Base-by-base conservation (phyloP, 2,888 invertebrate genomes). In the Tyria jacobaeae region DNA sequence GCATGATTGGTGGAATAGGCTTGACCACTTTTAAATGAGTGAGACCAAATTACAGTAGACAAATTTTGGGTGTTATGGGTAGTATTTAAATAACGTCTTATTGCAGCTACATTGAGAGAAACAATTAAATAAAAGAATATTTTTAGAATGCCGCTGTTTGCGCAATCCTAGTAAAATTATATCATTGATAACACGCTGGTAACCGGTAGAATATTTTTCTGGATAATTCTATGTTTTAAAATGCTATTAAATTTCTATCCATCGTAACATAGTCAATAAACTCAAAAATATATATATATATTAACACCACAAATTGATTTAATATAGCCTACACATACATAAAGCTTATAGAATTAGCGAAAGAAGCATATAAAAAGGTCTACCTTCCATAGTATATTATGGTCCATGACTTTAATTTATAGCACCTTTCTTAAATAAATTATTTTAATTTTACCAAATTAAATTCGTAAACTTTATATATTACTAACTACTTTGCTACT, bases 351-450 rank as follows among this genome's bases (percentile, higher is more conserved):
- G 57, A 31, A 24, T 1, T 5, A 35, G 14, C 35, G 3, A 34
- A 10, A 17, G 37, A 49, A 52, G 44, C 17, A 21, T 37, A 14
- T 25, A n/a, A 35, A 35, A 25, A 49, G 17, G 15, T 75, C 65
- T 76, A 86, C 86, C 76, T 80, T 79, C 77, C 76, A 83, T 75
- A 76, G 72, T 62, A 76, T 54, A 63, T 71, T 69, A 55, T 64
- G 71, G 66, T 78, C 74, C 86, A 86, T 86, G 66, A 72, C 57
- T 62, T 71, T 67, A 34, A 59, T 55, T 55, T 63, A 25, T 44
- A 68, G 65, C 71, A 62, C 65, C 63, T 62, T 53, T 35, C 35
- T 53, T 48, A 52, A 51, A 58, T 60, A 64, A 39, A 37, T 31
- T 5, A 21, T 39, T 3, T 51, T 44, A 39, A 21, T 52, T 47